A percentile compares a stretch with the other conserved stretches of the same genome.
Conservation (phyloP, 2,113 vertebrate species). For the Trinectes maculatus region DNA sequence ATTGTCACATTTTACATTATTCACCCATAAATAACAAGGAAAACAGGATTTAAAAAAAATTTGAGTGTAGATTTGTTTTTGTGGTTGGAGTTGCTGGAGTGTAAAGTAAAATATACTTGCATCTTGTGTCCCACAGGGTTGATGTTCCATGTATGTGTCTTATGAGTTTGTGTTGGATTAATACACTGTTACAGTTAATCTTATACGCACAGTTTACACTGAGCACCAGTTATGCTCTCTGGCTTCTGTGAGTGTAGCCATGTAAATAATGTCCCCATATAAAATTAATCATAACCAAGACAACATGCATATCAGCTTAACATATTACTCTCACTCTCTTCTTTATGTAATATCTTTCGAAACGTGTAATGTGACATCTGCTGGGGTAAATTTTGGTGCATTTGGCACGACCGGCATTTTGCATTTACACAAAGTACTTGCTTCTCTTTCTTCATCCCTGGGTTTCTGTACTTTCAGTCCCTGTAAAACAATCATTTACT, state of each 20-base stretch:
- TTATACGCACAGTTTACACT: not conserved
- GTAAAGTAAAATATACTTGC: not conserved
- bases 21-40: too few species aligned
- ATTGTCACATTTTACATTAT: too few species aligned
- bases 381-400: conserved; percentile 25
- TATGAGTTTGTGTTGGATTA: too few species aligned
- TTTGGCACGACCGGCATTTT: conserved; percentile 32
- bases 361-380: conserved; percentile 1
- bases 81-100: not conserved
- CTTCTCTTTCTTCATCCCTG: conserved; percentile 41
- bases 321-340: conserved; percentile 2
- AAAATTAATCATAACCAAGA: conserved; percentile 35
- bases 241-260: too few species aligned
- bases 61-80: too few species aligned
- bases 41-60: too few species aligned
- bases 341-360: conserved; percentile 17
- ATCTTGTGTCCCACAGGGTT: too few species aligned
- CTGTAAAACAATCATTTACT: conserved; percentile 47
- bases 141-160: too few species aligned
- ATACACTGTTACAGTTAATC: too few species aligned
- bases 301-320: not conserved
- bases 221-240: too few species aligned
- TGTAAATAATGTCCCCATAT: conserved; percentile 10
- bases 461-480: conserved; percentile 30
- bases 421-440: conserved; percentile 32